phyloP scores from a whole-genome alignment of 2,113 vertebrate species.

The Scytalopus superciliaris region DNA sequence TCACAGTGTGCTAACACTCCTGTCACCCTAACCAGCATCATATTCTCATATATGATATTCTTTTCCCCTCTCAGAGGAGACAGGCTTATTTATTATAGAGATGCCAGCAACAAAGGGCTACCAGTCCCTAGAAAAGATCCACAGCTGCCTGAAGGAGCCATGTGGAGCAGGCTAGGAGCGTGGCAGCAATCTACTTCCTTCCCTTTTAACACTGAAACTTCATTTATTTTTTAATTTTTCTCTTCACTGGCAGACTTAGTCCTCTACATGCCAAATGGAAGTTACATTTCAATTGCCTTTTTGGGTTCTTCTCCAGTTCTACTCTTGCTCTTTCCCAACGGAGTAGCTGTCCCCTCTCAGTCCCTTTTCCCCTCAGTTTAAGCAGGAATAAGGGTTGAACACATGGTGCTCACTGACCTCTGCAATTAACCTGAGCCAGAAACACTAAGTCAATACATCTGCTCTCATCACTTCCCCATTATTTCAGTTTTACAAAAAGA shows the following conservation, averaged over 20 bases:
- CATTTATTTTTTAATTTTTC: not conserved
- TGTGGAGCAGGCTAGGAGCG: not conserved
- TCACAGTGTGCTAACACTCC: not conserved
- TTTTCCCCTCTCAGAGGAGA: not conserved
- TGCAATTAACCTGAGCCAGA: not conserved
- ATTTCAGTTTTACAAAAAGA: not conserved
- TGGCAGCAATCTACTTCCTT: not conserved
- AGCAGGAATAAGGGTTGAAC: not conserved
- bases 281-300: not conserved
- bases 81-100: not conserved
- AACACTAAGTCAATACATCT: not conserved
- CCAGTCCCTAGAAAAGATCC: fast-evolving
- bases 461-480: not conserved
- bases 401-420: fast-evolving
- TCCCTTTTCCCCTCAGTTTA: not conserved
- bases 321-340: not conserved
- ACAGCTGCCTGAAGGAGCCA: not conserved
- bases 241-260: not conserved
- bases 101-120: not conserved
- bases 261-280: not conserved
- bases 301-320: not conserved
- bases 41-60: not conserved
- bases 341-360: not conserved
- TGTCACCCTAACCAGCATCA: not conserved
- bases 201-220: not conserved